These are phyloP conservation scores for Gnathonemus longibarbis DNA, from an alignment of 2,113 vertebrate species.

Conservation along the genomic window DNA sequence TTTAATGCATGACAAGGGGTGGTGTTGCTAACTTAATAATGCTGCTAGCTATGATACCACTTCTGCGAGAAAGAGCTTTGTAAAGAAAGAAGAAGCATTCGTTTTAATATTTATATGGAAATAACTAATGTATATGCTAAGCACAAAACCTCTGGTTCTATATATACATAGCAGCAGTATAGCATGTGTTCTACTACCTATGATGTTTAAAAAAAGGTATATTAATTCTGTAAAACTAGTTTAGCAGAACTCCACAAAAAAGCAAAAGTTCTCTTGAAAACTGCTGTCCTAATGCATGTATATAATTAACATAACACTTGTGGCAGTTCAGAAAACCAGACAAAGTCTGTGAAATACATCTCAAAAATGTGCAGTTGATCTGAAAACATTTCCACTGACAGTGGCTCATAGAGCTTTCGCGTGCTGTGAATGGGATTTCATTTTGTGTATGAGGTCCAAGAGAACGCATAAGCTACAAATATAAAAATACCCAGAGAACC, in stretches of 20 bases:
- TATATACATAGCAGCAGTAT: neutral
- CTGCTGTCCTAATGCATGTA: neutral
- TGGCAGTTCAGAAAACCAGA: neutral
- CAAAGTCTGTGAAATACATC: neutral
- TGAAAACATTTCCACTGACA: neutral
- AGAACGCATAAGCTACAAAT: neutral
- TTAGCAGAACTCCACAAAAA: neutral
- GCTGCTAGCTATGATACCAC: neutral
- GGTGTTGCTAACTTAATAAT: neutral
- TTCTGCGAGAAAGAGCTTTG: neutral
- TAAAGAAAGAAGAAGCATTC: neutral
- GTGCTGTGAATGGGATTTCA: neutral
- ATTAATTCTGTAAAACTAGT: neutral
- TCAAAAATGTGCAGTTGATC: neutral
- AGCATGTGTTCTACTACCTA: neutral
- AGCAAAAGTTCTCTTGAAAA: neutral
- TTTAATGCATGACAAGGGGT: neutral
- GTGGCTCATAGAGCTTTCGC: neutral
- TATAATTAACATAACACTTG: neutral
- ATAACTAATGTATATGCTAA: neutral
- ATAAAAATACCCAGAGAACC: neutral
- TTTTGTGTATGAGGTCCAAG: neutral
- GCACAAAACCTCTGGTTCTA: neutral
- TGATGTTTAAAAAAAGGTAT: neutral
- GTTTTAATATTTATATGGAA: constrained; percentile 1